Evolutionary conservation across 2,113 vertebrate species (phyloP).

Genomic region (Brachionichthys hirsutus): DNA sequence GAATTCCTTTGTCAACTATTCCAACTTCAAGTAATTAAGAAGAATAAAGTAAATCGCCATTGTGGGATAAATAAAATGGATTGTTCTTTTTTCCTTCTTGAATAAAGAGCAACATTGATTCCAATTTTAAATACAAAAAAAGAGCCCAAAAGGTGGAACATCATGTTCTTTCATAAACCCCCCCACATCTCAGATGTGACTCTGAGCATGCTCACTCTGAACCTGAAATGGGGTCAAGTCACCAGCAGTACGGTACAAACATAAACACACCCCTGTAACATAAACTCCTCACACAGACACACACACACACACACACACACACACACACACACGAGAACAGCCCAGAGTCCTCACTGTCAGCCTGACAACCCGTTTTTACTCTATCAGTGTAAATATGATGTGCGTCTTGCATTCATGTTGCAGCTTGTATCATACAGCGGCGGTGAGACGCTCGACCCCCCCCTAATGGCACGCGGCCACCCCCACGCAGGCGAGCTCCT

Average conservation of each 20-base stretch:
- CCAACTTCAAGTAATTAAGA: background rate
- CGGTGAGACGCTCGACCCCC: slow-evolving; percentile 45
- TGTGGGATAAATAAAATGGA: no score
- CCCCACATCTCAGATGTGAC: background rate
- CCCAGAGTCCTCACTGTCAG: slow-evolving; percentile 17
- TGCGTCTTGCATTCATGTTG: slow-evolving; percentile 65
- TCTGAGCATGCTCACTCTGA: slow-evolving; percentile 4
- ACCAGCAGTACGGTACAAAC: slow-evolving; percentile 37
- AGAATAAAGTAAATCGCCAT: background rate
- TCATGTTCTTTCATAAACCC: background rate
- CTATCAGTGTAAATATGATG: slow-evolving; percentile 58
- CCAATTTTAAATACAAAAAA: background rate
- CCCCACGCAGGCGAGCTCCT: slow-evolving; percentile 1
- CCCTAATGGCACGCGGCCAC: slow-evolving; percentile 16
- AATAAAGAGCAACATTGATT: no score
- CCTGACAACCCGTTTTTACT: slow-evolving; percentile 41
- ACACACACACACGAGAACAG: slow-evolving; percentile 1
- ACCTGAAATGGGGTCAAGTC: slow-evolving; percentile 16
- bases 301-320: slow-evolving; percentile 15
- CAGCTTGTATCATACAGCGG: slow-evolving; percentile 63
- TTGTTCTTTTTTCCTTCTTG: no score
- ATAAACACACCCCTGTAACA: slow-evolving; percentile 50
- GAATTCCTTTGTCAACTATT: background rate
- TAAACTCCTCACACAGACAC: slow-evolving; percentile 42
- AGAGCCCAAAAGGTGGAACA: background rate